A percentile compares a stretch with the other conserved stretches of the same genome.
Evolutionary conservation across 2,113 vertebrate genomes (phyloP).

Genomic region (Coptodon bakossiorum): DNA sequence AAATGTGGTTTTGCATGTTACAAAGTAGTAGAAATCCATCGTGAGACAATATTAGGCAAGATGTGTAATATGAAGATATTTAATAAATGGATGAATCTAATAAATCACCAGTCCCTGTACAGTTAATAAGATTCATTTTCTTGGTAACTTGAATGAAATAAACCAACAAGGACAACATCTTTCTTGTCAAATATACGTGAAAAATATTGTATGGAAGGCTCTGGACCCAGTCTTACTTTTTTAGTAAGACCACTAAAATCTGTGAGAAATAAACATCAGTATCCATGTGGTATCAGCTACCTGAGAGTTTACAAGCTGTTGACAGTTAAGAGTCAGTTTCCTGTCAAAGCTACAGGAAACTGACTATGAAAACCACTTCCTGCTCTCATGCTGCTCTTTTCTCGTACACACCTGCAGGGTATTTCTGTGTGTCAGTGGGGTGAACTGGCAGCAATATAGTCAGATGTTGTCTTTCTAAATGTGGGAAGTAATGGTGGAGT

Average conservation of each 20-base stretch:
- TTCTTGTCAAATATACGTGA: accelerated
- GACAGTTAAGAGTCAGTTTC: slow-evolving; percentile 52
- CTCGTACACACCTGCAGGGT: slow-evolving; percentile 39
- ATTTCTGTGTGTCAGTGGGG: not conserved
- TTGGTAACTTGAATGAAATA: not conserved
- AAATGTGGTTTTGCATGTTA: not conserved
- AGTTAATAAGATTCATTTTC: not conserved
- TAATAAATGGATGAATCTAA: not conserved
- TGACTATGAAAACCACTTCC: slow-evolving; percentile 59
- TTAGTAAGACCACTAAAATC: not conserved
- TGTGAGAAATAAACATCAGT: not conserved
- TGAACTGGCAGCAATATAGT: not conserved
- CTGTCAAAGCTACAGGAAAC: slow-evolving; percentile 25
- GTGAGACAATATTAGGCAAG: not conserved
- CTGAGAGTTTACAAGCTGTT: slow-evolving; percentile 13
- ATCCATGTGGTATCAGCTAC: not conserved
- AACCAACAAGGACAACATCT: not conserved
- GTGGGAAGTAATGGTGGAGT: not conserved
- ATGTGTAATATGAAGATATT: not conserved
- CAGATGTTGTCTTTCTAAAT: not conserved
- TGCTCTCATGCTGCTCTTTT: slow-evolving; percentile 15
- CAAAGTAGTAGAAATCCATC: not conserved
- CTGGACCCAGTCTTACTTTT: not conserved
- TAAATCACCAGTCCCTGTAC: not conserved
- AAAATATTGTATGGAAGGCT: not conserved